phyloP scores from a whole-genome alignment of 2,113 vertebrate species.

The Corythornis cristatus region DNA sequence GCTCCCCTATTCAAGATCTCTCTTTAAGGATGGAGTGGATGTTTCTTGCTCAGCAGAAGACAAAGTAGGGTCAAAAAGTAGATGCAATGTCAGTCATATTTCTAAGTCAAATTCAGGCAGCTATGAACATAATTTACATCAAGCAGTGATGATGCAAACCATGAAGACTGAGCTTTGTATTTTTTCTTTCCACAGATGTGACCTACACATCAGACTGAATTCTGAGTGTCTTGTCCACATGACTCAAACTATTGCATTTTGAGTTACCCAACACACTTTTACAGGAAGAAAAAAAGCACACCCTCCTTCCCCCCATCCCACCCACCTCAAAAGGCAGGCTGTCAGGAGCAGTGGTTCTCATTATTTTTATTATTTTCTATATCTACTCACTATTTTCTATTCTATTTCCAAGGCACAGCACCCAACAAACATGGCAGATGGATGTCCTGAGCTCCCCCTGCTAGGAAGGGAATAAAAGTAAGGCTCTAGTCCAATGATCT shows the following conservation, averaged over 20 bases:
- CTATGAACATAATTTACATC: background rate
- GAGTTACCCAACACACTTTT: background rate
- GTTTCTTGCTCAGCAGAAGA: background rate
- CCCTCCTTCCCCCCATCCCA: no score
- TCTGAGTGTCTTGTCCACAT: background rate
- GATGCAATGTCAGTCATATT: background rate
- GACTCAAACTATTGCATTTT: background rate
- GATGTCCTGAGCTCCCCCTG: background rate
- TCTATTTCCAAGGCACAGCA: background rate
- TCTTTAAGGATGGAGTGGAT: background rate
- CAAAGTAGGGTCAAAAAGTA: background rate
- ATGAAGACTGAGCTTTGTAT: background rate
- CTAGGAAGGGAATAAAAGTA: background rate
- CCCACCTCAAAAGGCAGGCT: background rate
- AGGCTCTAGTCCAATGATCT: fast-evolving
- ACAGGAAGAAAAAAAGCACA: background rate
- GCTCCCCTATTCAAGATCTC: background rate
- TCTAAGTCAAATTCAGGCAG: background rate
- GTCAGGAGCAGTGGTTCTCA: background rate
- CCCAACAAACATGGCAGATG: fast-evolving
- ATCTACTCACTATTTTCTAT: no score
- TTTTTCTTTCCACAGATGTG: background rate
- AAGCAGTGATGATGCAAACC: background rate
- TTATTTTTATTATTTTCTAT: background rate
- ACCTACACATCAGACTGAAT: background rate